A percentile compares a stretch with the other conserved stretches of the same genome.
Conservation (phyloP, 2,888 invertebrate species). For the Coenonympha glycerion region DNA sequence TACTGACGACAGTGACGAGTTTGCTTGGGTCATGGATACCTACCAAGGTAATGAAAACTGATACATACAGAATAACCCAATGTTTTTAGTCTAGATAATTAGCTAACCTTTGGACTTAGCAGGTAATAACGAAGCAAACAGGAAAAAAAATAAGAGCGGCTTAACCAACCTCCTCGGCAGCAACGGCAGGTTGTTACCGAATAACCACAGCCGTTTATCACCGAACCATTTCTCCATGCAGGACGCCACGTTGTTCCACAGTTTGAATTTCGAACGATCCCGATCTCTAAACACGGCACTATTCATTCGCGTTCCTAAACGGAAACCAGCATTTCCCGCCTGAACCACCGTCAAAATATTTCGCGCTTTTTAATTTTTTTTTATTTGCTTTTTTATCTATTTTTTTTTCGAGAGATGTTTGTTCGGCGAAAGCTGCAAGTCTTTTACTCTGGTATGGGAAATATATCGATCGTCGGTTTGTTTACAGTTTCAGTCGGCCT, state of each 20-base stretch:
- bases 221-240: constrained; percentile 95
- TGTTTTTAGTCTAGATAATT: too few relatives aligned
- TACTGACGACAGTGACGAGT: too few relatives aligned
- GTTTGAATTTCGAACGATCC: constrained; percentile 51
- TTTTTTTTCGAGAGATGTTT: constrained; percentile 35
- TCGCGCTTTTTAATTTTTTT: constrained; percentile 23
- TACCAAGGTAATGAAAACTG: too few relatives aligned
- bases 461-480: constrained; percentile 69
- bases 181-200: constrained; percentile 91
- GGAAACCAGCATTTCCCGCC: constrained; percentile 53
- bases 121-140: too few relatives aligned
- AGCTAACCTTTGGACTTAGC: too few relatives aligned
- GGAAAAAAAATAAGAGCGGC: background rate
- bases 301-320: constrained; percentile 58
- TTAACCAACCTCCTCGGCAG: constrained; percentile 86
- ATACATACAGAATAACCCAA: too few relatives aligned
- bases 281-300: constrained; percentile 37
- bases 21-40: too few relatives aligned
- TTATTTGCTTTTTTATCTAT: background rate
- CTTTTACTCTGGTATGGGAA: constrained; percentile 51
- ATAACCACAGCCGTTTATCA: constrained; percentile 92
- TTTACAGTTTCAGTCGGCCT: constrained; percentile 68
- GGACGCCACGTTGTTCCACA: constrained; percentile 72
- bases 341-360: constrained; percentile 38
- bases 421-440: constrained; percentile 47